These are phyloP conservation scores for Cotesia congregata DNA, from an alignment of 2,888 invertebrate genomes.

Conservation along the genomic window DNA sequence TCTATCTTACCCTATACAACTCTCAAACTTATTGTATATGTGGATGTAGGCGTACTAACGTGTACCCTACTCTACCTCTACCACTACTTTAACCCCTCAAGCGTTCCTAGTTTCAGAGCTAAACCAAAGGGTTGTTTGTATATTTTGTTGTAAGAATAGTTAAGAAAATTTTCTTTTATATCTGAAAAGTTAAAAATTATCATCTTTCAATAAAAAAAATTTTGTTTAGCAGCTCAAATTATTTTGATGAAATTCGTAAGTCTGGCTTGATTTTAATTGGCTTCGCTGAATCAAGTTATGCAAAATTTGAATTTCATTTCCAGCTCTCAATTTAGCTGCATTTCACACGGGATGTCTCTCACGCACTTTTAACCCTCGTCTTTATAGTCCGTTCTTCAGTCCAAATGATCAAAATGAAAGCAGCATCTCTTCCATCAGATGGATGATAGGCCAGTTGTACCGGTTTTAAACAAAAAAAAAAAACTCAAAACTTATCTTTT, in stretches of 20 bases:
- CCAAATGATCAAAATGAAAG: neutral
- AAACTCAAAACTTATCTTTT: neutral
- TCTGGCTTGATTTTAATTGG: neutral
- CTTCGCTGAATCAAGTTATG: slow-evolving; percentile 1
- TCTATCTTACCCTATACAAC: slow-evolving; percentile 38
- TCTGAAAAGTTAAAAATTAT: neutral
- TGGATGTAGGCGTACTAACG: slow-evolving; percentile 10
- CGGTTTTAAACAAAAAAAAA: neutral
- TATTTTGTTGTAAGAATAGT: slow-evolving; percentile 11
- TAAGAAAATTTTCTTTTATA: slow-evolving; percentile 9
- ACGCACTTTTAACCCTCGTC: slow-evolving; percentile 43
- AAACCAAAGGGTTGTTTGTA: neutral
- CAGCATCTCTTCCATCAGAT: neutral
- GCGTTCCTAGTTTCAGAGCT: neutral
- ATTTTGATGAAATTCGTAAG: neutral
- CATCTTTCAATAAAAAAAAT: neutral
- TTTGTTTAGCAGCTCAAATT: neutral
- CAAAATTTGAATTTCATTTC: slow-evolving; percentile 1
- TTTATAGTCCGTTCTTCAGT: slow-evolving; percentile 19
- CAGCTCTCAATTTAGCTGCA: neutral
- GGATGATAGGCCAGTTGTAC: neutral
- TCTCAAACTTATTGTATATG: slow-evolving; percentile 16
- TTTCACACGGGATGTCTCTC: slow-evolving; percentile 40
- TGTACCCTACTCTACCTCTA: slow-evolving; percentile 16
- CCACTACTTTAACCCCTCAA: neutral